Base-by-base conservation (phyloP, 2,888 invertebrate genomes). In the Selenia dentaria region DNA sequence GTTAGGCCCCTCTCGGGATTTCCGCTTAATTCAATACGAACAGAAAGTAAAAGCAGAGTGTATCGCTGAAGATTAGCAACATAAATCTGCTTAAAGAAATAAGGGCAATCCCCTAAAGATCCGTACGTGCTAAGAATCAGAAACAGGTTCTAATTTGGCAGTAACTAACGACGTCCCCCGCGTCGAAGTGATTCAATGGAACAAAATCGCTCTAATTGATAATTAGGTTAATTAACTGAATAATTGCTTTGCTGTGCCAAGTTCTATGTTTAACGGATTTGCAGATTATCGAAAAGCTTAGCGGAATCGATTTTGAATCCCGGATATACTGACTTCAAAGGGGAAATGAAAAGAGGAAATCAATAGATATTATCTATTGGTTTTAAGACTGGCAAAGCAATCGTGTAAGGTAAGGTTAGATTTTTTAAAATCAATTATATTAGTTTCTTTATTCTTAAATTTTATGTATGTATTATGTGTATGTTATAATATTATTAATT, bases 61-160 rank as follows among this genome's bases (percentile, higher is more conserved):
- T 39, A 40, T 36, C 27, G 12, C 36, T 14, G 27, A 14, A 36
- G 40, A 56, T 45, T 56, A 53, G 28, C 29, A 28, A 42, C 34
- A 51, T 52, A 52, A 56, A 57, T 57, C 56, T 35, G 51, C 16
- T 48, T 28, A 11, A 50, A 50, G 32, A 47, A 54, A 53, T 47
- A 54, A 46, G 35, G 40, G 31, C 44, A 48, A 47, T 33, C 22
- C 45, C 27, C 35, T 43, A 49, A 47, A 32, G 44, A 47, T 31
- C 33, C 29, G 27, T 37, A 43, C 57, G 57, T 52, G 57, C 26
- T 10, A 11, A 24, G 54, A 50, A 40, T 57, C 18, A 29, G 11
- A 50, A 57, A 24, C 27, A 28, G 10, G 1, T 1, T 18, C 27
- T 37, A 47, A 41, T 47, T 47, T 40, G 32, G 32, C 47, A 33